A percentile compares a stretch with the other conserved stretches of the same genome.
Evolutionary conservation across 2,113 vertebrate species (phyloP).

Genomic region (Eolophus roseicapilla): DNA sequence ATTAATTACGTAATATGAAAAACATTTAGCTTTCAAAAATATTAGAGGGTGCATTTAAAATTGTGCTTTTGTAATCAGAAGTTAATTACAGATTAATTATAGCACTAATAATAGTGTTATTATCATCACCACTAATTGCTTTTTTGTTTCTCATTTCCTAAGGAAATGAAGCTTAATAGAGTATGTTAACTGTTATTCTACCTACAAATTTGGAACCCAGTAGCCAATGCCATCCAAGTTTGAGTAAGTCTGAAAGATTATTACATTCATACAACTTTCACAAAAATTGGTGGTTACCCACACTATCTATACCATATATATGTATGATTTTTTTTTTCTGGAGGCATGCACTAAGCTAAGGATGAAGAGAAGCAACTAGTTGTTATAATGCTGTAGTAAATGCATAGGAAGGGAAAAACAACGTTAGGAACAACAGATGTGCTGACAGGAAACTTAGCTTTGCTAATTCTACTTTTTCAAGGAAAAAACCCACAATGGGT

Average conservation of each 20-base stretch:
- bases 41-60: background rate
- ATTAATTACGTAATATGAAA: background rate
- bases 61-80: background rate
- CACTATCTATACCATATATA: background rate
- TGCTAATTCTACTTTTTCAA: background rate
- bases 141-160: slow-evolving; percentile 6
- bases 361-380: background rate
- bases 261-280: background rate
- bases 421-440: background rate
- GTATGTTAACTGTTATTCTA: background rate
- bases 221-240: background rate
- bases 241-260: background rate
- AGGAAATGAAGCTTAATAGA: background rate
- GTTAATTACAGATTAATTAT: slow-evolving; percentile 19
- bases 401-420: background rate
- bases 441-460: background rate
- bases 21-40: background rate
- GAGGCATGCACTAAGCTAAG: background rate
- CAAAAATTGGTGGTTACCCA: background rate
- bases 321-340: background rate
- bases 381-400: background rate
- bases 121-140: background rate
- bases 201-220: background rate
- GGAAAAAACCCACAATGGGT: background rate
- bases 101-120: background rate